Evolutionary conservation across 2,797 vertebrate species (phyloP).

Genomic region (Chrysocyon brachyurus): DNA sequence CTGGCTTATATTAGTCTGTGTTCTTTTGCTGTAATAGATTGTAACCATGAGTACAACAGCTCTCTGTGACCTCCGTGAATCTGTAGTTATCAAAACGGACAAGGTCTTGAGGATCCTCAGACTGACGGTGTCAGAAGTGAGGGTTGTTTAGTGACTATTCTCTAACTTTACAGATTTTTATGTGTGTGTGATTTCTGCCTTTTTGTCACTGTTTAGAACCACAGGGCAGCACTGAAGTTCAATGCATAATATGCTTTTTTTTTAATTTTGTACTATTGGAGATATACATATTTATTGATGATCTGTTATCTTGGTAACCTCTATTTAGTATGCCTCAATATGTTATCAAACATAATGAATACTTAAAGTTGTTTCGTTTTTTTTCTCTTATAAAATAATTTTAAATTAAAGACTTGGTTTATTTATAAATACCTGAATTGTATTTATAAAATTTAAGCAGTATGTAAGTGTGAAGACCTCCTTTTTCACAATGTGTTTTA

Average conservation of each 20-base stretch:
- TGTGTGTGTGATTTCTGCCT: not conserved
- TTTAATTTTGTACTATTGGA: not conserved
- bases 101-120: not conserved
- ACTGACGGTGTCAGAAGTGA: not conserved
- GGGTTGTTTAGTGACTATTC: not conserved
- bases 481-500: not conserved
- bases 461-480: not conserved
- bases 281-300: not conserved
- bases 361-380: not conserved
- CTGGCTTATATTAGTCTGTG: not conserved
- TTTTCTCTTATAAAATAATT: conserved; percentile 6
- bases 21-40: not conserved
- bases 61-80: not conserved
- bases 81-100: not conserved
- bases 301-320: not conserved
- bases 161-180: not conserved
- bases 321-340: not conserved
- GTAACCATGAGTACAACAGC: not conserved
- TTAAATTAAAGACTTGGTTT: not conserved
- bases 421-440: not conserved
- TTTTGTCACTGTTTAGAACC: not conserved
- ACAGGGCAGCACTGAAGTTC: not conserved
- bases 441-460: not conserved
- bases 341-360: not conserved
- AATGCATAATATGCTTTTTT: conserved; percentile 37